Conservation (phyloP, 2,888 invertebrate species). For the Dichetophora obliterata region DNA sequence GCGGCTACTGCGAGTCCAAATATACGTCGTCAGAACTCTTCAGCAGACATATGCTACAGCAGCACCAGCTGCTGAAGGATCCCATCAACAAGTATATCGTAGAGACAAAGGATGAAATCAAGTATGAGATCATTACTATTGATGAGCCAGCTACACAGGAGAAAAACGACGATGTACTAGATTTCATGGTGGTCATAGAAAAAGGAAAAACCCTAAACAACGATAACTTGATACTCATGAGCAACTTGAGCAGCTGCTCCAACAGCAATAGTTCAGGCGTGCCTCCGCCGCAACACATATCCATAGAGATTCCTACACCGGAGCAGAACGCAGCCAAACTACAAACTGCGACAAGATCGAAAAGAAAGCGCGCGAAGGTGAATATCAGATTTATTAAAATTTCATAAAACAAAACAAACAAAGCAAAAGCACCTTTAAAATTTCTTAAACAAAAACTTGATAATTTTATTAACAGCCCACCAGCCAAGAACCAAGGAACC, state of each 20-base stretch:
- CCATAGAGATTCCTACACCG: constrained; percentile 11
- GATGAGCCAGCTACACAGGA: constrained; percentile 47
- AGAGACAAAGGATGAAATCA: constrained; percentile 46
- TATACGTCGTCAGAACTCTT: constrained; percentile 57
- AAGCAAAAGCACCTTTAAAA: no score
- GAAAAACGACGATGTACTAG: constrained; percentile 44
- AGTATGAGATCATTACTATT: constrained; percentile 49
- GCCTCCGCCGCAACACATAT: constrained; percentile 11
- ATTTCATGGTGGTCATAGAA: constrained; percentile 53
- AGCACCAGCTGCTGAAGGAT: constrained; percentile 57
- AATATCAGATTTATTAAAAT: not conserved
- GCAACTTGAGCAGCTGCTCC: constrained; percentile 50
- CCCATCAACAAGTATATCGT: constrained; percentile 47
- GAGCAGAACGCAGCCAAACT: not conserved
- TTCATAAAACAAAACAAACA: not conserved
- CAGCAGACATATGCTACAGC: constrained; percentile 57
- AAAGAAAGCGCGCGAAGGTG: constrained; percentile 13
- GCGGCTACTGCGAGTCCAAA: constrained; percentile 58
- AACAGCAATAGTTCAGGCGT: constrained; percentile 52
- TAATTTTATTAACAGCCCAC: not conserved
- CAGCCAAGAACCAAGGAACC: not conserved
- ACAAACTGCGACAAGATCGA: not conserved
- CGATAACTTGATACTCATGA: constrained; percentile 34
- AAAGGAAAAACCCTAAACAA: constrained; percentile 36
- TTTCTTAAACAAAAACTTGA: no score